These are phyloP conservation scores for Sarcoramphus papa DNA, from an alignment of 2,797 vertebrate species.

Conservation along the genomic window DNA sequence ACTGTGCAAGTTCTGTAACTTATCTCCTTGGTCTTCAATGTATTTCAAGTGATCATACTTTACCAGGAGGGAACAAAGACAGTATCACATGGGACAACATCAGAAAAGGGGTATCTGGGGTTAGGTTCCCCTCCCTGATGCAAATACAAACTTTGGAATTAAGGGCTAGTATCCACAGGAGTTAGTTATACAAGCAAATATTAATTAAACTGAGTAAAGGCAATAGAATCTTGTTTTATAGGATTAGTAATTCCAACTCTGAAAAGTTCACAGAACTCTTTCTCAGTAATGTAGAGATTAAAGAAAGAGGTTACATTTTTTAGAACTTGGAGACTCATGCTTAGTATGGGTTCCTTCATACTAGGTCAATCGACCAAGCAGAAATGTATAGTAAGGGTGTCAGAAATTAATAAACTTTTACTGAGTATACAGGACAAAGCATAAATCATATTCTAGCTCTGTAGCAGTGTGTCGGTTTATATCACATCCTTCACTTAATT, in stretches of 20 bases:
- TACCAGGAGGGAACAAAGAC: background rate
- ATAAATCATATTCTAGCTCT: background rate
- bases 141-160: background rate
- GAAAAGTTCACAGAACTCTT: background rate
- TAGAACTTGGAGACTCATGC: background rate
- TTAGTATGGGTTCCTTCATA: background rate
- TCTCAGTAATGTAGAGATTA: background rate
- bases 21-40: background rate
- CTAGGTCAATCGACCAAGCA: background rate
- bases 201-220: background rate
- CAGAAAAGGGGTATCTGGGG: background rate
- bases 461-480: background rate
- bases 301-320: background rate
- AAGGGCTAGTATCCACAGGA: background rate
- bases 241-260: background rate
- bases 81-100: background rate
- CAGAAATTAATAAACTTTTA: background rate
- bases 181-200: background rate
- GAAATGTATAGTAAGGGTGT: background rate
- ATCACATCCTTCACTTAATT: background rate
- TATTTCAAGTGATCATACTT: background rate
- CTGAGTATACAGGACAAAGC: background rate
- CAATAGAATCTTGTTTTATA: background rate
- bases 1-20: background rate
- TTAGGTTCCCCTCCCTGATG: background rate